Evolutionary conservation across 2,797 vertebrate species (phyloP), one percentile per base, ranked within the genome.

Genomic region (Neopelma chrysocephalum): DNA sequence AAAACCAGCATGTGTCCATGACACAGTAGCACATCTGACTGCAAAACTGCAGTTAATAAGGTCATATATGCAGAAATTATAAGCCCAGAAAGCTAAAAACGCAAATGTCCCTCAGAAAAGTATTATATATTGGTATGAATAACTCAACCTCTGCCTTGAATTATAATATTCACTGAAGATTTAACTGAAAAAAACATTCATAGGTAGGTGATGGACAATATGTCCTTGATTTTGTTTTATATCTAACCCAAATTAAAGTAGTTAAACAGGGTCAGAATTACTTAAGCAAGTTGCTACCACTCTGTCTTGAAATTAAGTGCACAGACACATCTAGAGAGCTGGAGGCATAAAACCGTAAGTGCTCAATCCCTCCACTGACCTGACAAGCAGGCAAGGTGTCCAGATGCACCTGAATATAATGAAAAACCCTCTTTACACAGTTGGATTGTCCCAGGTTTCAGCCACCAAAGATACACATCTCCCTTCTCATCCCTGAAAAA

Each of bases 301-400:
- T n/a, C 38, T 25, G 6, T 50, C 53, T 60, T 48, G 54, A 92
- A 66, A 80, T 27, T 8, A 78, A 68, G 8, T 2, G 3, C 8
- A 29, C 5, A 70, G 10, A 65, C 5, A 56, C n/a, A 50, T 25
- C 21, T 21, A 45, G 29, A 77, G 29, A 71, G 40, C n/a, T 36
- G 12, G n/a, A 45, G 21, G 23, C 32, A 60, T 13, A 47, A 71
- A 71, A 5, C 10, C 0, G 0, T 0, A 22, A 20, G 20, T 31
- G 80, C 18, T 71, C 53, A 45, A 27, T 15, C 38, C 36, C 21
- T 69, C 32, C 43, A 1, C 11, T 27, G 8, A 43, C 36, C 47
- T 66, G 48, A 72, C n/a, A 68, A 57, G 54, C 42, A 83, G 32
- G 17, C 5, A 84, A 76, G 21, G n/a, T 70, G 40, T 25, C 29